These are phyloP conservation scores for Eubucco bourcierii DNA, from an alignment of 2,113 vertebrate genomes.

Conservation along the genomic window DNA sequence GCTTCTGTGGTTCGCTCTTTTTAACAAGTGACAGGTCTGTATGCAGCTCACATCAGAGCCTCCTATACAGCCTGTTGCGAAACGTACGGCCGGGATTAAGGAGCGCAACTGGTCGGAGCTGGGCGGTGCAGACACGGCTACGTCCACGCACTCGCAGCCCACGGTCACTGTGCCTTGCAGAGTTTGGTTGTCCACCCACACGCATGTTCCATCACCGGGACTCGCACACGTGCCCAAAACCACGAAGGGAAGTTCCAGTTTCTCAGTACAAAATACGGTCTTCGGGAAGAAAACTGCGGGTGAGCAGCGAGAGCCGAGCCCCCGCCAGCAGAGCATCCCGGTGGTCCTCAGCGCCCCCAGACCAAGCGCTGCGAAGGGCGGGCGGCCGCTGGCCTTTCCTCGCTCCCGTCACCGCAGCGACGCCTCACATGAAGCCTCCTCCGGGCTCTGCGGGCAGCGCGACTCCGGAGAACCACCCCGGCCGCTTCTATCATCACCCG, in stretches of 20 bases:
- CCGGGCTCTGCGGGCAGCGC: not conserved
- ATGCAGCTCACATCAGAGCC: rapidly evolving
- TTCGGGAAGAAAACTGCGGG: not conserved
- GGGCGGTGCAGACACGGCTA: not conserved
- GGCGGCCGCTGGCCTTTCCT: not conserved
- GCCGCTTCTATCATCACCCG: no score
- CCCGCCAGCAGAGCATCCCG: not conserved
- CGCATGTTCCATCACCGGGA: no score
- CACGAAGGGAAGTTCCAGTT: not conserved
- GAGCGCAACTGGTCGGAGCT: no score
- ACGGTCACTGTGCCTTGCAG: not conserved
- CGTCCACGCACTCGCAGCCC: not conserved
- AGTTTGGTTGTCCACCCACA: not conserved
- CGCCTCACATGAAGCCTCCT: not conserved
- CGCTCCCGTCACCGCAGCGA: not conserved
- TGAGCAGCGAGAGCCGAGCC: not conserved
- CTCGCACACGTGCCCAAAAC: rapidly evolving
- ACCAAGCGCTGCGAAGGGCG: no score
- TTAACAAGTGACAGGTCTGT: rapidly evolving
- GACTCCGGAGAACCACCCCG: not conserved
- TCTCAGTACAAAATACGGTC: rapidly evolving
- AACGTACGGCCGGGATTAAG: rapidly evolving
- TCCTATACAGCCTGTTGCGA: rapidly evolving
- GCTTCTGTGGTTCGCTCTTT: rapidly evolving
- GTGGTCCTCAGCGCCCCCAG: no score